Conservation (phyloP, 2,888 invertebrate species). For the Hyalella azteca region DNA sequence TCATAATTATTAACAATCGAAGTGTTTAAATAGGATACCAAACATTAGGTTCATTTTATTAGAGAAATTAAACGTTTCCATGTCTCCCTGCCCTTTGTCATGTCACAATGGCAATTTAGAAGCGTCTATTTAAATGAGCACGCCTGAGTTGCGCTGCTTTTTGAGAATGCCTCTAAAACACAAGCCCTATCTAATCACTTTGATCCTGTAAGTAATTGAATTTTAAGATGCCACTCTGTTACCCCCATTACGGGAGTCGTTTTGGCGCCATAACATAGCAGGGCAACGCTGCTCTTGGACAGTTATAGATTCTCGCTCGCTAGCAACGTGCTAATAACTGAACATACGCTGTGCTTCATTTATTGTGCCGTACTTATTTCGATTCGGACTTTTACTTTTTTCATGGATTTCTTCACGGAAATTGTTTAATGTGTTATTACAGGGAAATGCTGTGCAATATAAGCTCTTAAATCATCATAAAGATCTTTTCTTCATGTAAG, state of each 20-base stretch:
- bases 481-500: no score
- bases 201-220: constrained; percentile 33
- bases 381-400: no score
- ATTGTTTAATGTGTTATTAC: no score
- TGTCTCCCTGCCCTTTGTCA: no score
- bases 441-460: no score
- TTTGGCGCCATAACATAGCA: constrained; percentile 11
- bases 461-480: no score
- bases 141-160: neutral
- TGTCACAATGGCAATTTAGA: neutral
- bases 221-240: constrained; percentile 27
- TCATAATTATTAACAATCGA: no score
- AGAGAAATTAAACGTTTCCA: no score
- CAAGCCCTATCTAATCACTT: constrained; percentile 5
- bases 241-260: constrained; percentile 28
- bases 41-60: no score
- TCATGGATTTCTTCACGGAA: no score
- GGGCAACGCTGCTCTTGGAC: neutral
- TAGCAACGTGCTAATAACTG: neutral
- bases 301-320: constrained; percentile 2
- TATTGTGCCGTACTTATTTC: neutral
- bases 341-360: neutral
- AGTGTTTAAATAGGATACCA: no score
- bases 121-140: constrained; percentile 1
- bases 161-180: neutral